Base-by-base conservation (phyloP, 2,888 invertebrate genomes). In the Campoletis raptor region DNA sequence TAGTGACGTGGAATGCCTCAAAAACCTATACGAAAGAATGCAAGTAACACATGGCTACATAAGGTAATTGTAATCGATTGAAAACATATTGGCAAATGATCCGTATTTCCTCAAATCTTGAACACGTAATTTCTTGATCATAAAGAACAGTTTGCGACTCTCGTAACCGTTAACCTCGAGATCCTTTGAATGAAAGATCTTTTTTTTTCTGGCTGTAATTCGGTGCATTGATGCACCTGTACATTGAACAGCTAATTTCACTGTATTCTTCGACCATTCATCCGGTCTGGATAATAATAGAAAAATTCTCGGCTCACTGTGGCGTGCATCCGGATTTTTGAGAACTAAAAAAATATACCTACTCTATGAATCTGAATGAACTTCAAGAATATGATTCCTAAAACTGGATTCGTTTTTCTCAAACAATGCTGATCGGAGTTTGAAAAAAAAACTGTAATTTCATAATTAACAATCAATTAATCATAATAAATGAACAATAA, bases 61-160 rank as follows among this genome's bases (percentile, higher is more conserved):
- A 64, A 70, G 67, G 72, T 45, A 21, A 18, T 57, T 61, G 52
- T 18, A 67, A 83, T 86, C 78, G 81, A 21, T 86, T 72, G 67
- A 83, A 81, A 78, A 74, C 15, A 45, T 61, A 86, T 84, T 52
- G 91, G 91, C 90, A 92, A 93, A 93, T 93, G 92, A 90, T 90
- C 91, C 93, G 92, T 90, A 91, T 92, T 91, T 93, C 92, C 93
- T 90, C 90, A n/a, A 79, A 67, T 30, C 52, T 6, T 12, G 52
- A 18, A 64, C 52, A 67, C 24, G 24, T 21, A 54, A 77, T 42
- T 54, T 66, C 3, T 10, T 48, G 52, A 42, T 72, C 36, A 48
- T 45, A 67, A 64, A 45, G 40, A 82, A 85, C 66, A 67, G 30
- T 48, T 48, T 61, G 64, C 83, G 79, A 86, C 69, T 78, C 64